Conservation (phyloP, 2,797 vertebrate species). For the Epinephelus malabaricus region DNA sequence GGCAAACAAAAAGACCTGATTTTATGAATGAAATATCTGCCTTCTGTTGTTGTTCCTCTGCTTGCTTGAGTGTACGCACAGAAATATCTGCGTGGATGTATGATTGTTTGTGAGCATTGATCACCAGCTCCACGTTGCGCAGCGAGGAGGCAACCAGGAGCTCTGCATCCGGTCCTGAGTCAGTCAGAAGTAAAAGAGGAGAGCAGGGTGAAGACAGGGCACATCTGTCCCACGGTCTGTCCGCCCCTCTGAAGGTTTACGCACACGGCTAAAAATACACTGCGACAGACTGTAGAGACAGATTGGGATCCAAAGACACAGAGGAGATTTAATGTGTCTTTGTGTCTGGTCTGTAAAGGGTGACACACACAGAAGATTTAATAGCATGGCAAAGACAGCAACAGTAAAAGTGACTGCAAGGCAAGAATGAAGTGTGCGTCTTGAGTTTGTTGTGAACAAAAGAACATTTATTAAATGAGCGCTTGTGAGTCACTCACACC, state of each 20-base stretch:
- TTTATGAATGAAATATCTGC: conserved; percentile 31
- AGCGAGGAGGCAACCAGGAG: conserved; percentile 20
- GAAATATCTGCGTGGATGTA: conserved; percentile 33
- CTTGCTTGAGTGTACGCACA: background rate
- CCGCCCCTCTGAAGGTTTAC: conserved; percentile 49
- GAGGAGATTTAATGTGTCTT: conserved; percentile 25
- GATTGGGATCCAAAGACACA: conserved; percentile 30
- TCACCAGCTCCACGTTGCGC: background rate
- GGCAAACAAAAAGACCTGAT: background rate
- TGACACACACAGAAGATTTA: conserved; percentile 17
- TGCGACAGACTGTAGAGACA: conserved; percentile 47
- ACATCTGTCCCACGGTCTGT: conserved; percentile 60
- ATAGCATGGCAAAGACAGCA: conserved; percentile 15
- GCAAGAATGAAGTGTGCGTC: conserved; percentile 13
- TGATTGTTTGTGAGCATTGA: conserved; percentile 19
- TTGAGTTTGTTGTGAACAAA: conserved; percentile 60
- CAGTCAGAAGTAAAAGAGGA: conserved; percentile 36
- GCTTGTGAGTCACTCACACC: conserved; percentile 66
- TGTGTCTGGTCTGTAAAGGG: conserved; percentile 27
- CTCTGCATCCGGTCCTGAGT: conserved; percentile 45
- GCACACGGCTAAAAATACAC: conserved; percentile 64
- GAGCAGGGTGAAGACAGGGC: conserved; percentile 40
- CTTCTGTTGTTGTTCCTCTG: conserved; percentile 22
- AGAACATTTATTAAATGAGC: conserved; percentile 42
- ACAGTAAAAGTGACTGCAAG: conserved; percentile 1